Evolutionary conservation across 2,888 invertebrate species (phyloP).

Genomic region (Agonum fuliginosum): DNA sequence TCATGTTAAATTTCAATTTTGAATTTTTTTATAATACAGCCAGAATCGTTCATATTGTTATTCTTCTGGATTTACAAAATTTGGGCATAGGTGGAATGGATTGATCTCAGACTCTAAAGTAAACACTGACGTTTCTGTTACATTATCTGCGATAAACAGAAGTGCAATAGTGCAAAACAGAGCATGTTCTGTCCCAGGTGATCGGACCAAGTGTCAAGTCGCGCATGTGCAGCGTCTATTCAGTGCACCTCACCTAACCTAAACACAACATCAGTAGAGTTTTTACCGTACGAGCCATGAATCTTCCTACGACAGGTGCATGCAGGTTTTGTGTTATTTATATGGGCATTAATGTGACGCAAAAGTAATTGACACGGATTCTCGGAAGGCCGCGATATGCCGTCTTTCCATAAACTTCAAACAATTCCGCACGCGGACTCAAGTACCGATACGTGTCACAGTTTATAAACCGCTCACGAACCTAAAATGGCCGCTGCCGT

Average conservation of each 20-base stretch:
- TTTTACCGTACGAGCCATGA: conserved; percentile 25
- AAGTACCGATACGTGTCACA: conserved; percentile 46
- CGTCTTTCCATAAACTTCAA: conserved; percentile 53
- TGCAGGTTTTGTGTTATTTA: conserved; percentile 56
- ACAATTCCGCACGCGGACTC: conserved; percentile 45
- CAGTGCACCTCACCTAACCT: not conserved
- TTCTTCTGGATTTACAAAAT: too few species aligned
- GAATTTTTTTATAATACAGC: too few species aligned
- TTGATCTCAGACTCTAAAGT: too few species aligned
- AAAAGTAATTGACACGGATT: conserved; percentile 59
- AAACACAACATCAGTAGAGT: conserved; percentile 11
- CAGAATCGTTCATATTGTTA: too few species aligned
- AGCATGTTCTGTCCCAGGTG: not conserved
- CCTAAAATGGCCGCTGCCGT: conserved; percentile 38
- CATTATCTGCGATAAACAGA: too few species aligned
- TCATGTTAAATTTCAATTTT: too few species aligned
- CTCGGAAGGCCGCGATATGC: conserved; percentile 54
- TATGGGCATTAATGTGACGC: conserved; percentile 60
- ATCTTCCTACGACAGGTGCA: conserved; percentile 53
- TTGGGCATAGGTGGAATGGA: too few species aligned
- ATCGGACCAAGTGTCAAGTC: not conserved
- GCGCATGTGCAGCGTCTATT: not conserved
- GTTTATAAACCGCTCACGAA: conserved; percentile 40
- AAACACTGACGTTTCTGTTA: too few species aligned
- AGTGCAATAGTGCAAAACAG: not conserved